Base-by-base conservation (phyloP, 2,888 invertebrate genomes). In the Elysia crispata region DNA sequence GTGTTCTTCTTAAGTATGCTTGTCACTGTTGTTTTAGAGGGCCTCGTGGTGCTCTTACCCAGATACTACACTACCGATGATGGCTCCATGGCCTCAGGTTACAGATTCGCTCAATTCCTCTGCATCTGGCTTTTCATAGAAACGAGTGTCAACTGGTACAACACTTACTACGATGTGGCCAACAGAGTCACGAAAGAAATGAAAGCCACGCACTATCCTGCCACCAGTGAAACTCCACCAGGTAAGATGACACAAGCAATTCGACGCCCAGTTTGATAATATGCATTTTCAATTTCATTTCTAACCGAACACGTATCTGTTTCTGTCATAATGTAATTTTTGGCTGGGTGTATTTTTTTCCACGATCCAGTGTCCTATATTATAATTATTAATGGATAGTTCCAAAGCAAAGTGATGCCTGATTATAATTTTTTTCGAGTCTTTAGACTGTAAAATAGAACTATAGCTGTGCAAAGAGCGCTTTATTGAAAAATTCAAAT, bases 1-100 rank as follows among this genome's bases (percentile, higher is more conserved):
- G 69, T 70, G 18, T 82, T 86, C 73, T 86, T 86, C 72, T 85
- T 85, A 74, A 80, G 79, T 23, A 85, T 86, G 86, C 69, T 81
- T 28, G n/a, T 86, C 30, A 76, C 82, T 5, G 76, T 87, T 25
- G 75, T 87, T 18, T 28, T 87, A 33, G 87, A 87, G 75, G 69
- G 82, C 6, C 62, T 87, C n/a, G 81, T 83, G 49, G 78, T 84
- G 23, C 80, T 89, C 11, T 81, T 89, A n/a, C 87, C 88, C 1
- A 77, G 76, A 3, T 80, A 87, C 30, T 89, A 81, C 41, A 75
- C 23, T 1, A 30, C 62, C 30, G 57, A 62, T 1, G 41, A 49
- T 31, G 75, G 78, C 25, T 41, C 31, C 33, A 54, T 64, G 13
- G 74, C 70, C 20, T 66, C 50, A 57, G 54, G 30, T 28, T 78